Conservation (phyloP, 2,113 vertebrate genomes). For the Heterocephalus glaber region DNA sequence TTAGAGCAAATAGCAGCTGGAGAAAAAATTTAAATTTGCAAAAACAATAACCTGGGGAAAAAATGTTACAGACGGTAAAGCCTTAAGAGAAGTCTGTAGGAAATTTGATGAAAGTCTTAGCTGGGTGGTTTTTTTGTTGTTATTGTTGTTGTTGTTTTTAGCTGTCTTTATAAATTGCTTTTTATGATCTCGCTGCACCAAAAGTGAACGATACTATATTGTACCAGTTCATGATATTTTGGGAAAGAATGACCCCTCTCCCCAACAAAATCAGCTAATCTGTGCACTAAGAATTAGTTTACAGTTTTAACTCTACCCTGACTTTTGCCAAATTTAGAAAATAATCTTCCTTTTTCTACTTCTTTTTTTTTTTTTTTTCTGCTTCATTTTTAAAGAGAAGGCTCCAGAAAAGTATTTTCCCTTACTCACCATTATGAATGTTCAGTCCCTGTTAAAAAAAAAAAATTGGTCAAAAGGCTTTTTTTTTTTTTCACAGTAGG, state of each 20-base stretch:
- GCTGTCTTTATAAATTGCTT: slow-evolving; percentile 22
- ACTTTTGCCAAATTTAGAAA: background rate
- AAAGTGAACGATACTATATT: background rate
- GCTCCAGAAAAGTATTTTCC: background rate
- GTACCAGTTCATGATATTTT: background rate
- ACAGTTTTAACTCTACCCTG: background rate
- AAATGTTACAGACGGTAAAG: background rate
- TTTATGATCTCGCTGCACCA: background rate
- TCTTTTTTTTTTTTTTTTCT: background rate
- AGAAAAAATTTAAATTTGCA: background rate
- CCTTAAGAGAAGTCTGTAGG: background rate
- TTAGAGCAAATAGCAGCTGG: background rate
- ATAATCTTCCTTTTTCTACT: background rate
- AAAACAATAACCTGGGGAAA: background rate
- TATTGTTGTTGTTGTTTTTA: no score
- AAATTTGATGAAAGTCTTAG: background rate
- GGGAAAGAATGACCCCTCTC: background rate
- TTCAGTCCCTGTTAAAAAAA: background rate
- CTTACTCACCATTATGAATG: background rate
- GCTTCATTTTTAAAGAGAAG: background rate
- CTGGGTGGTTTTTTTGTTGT: background rate
- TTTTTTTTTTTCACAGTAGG: no score
- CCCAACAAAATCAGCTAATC: background rate
- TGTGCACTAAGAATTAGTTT: background rate
- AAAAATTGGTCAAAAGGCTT: background rate